Base-by-base conservation (phyloP, 2,113 vertebrate genomes). In the Lagopus muta region DNA sequence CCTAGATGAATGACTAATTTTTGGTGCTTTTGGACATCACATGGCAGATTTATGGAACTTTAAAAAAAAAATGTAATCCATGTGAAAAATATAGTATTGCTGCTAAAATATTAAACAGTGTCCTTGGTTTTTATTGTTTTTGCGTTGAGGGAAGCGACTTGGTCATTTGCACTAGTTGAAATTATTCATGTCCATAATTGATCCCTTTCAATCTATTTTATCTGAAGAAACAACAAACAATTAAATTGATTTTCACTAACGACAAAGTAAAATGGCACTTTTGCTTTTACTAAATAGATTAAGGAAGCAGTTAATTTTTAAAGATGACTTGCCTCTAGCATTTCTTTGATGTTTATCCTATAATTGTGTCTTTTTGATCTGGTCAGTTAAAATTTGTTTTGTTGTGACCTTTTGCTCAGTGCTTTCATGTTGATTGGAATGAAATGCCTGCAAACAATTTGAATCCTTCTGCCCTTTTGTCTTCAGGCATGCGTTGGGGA, bases 261-360 rank as follows among this genome's bases (percentile, higher is more conserved):
- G 60, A 45, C 45, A 86, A 32, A 8, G 4, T 84, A 58, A 86
- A 83, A 95, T 65, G 58, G 10, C 45, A 43, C 62, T 87, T 93
- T 76, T 87, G 13, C 80, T 90, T 89, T 91, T 58, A 32, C 66
- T 94, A 69, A 88, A 48, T 77, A 70, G 69, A 84, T 96, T 79
- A 82, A 89, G 36, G 34, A 82, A 93, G 55, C 43, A 88, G 54
- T 90, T 93, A 86, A 81, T 88, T 85, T 77, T 70, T 95, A 73
- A 64, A 78, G 62, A 73, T 84, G 32, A 74, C 47, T 80, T 91
- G 54, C 78, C 52, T 5, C 48, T 90, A 82, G 78, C 47, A 58
- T 60, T 86, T 94, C 34, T 84, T 74, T 60, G 30, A 58, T 64
- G 30, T 79, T 88, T 90, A 42, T 60, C 50, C 67, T 76, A 4